These are phyloP conservation scores for Melinopterus prodromus DNA, from an alignment of 2,888 invertebrate species.

Conservation along the genomic window DNA sequence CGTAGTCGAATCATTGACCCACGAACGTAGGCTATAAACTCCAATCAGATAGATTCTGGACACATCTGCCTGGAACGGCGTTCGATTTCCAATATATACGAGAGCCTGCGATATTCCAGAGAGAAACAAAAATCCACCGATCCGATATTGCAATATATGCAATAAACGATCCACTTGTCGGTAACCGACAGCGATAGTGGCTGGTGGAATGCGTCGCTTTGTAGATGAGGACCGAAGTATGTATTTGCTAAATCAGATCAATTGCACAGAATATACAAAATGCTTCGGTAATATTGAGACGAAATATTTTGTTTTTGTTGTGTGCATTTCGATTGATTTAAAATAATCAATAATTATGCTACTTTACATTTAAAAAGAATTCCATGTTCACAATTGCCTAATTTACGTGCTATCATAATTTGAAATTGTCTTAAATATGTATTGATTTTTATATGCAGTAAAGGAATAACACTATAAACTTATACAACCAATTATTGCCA, in stretches of 20 bases:
- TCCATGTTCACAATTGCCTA: too few species aligned
- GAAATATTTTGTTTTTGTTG: too few species aligned
- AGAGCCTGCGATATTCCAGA: background rate
- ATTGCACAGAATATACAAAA: background rate
- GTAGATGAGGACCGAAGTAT: background rate
- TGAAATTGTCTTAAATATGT: too few species aligned
- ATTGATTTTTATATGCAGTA: too few species aligned
- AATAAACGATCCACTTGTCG: background rate
- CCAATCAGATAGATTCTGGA: background rate
- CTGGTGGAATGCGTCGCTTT: background rate
- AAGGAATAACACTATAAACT: too few species aligned
- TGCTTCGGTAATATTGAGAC: background rate
- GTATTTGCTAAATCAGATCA: background rate
- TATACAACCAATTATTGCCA: too few species aligned
- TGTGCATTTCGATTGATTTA: too few species aligned
- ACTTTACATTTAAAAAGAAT: too few species aligned
- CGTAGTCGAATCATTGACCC: background rate
- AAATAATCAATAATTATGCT: too few species aligned
- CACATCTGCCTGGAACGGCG: background rate
- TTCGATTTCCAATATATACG: background rate
- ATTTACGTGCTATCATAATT: too few species aligned
- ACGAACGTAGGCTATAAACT: background rate
- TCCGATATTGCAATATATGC: background rate
- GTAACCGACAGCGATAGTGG: background rate
- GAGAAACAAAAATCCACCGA: background rate